Percentiles rank a stretch among this genome's conserved stretches.
Evolutionary conservation across 2,888 invertebrate species (phyloP).

Genomic region (Venusia cambrica): DNA sequence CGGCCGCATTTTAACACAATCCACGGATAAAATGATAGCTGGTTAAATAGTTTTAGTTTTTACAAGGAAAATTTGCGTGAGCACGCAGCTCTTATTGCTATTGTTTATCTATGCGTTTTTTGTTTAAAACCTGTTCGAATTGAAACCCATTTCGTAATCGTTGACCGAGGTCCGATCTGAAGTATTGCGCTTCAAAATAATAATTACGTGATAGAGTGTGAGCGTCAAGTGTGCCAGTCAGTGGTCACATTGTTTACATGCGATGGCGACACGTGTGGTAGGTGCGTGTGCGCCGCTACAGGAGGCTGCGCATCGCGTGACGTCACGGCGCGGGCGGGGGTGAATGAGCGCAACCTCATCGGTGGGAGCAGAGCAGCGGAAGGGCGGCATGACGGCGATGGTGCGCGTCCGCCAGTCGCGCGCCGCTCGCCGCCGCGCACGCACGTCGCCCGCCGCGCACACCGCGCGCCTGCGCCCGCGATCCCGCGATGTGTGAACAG

Average conservation of each 20-base stretch:
- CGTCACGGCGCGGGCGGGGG: slow-evolving; percentile 26
- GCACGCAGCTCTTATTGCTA: too few species aligned
- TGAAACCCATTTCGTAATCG: slow-evolving; percentile 1
- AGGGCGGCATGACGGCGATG: slow-evolving; percentile 33
- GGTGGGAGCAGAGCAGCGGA: slow-evolving; percentile 30
- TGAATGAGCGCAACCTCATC: too few species aligned
- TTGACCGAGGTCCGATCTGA: slow-evolving; percentile 9
- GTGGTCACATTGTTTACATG: slow-evolving; percentile 54
- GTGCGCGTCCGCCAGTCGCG: slow-evolving; percentile 43
- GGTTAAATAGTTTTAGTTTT: too few species aligned
- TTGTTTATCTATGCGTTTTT: too few species aligned
- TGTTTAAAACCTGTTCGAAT: neutral
- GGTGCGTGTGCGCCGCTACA: slow-evolving; percentile 31
- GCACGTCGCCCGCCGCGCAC: slow-evolving; percentile 46
- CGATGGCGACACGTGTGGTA: slow-evolving; percentile 45
- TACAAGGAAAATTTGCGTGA: too few species aligned
- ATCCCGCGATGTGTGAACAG: slow-evolving; percentile 68
- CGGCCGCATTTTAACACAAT: too few species aligned
- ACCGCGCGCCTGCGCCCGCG: slow-evolving; percentile 44
- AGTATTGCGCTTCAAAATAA: slow-evolving; percentile 7
- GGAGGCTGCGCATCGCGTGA: slow-evolving; percentile 24
- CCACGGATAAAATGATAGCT: too few species aligned
- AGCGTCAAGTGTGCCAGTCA: slow-evolving; percentile 30
- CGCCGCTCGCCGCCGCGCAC: slow-evolving; percentile 52
- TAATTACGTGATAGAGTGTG: slow-evolving; percentile 23